Evolutionary conservation across 2,888 invertebrate species (phyloP).

Genomic region (Pycnomerus fuliginosus): DNA sequence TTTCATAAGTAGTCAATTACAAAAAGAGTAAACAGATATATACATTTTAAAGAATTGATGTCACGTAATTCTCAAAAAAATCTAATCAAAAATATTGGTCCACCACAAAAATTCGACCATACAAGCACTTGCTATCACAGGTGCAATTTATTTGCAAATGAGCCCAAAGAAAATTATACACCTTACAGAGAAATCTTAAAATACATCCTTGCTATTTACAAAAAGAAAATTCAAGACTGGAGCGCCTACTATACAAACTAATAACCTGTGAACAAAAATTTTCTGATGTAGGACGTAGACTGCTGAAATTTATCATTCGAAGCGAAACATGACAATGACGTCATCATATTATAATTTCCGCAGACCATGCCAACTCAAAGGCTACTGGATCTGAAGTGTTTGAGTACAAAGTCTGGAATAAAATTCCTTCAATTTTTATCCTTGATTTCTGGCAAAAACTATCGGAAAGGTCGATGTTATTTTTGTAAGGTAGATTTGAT

Average conservation of each 20-base stretch:
- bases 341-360: too few relatives aligned
- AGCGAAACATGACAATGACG: too few relatives aligned
- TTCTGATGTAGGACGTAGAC: conserved; percentile 1
- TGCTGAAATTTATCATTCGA: too few relatives aligned
- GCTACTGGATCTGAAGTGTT: too few relatives aligned
- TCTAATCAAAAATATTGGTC: conserved; percentile 46
- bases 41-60: neutral
- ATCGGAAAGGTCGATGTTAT: too few relatives aligned
- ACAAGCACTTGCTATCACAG: conserved; percentile 40
- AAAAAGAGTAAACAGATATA: conserved; percentile 15
- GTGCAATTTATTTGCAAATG: conserved; percentile 23
- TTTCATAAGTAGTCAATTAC: too few relatives aligned
- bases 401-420: too few relatives aligned
- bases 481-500: too few relatives aligned
- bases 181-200: conserved; percentile 6
- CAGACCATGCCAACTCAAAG: too few relatives aligned
- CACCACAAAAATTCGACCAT: conserved; percentile 45
- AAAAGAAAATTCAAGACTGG: conserved; percentile 14
- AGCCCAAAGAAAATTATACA: conserved; percentile 17
- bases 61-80: conserved; percentile 7
- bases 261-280: conserved; percentile 10
- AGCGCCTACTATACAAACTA: conserved; percentile 7
- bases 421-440: too few relatives aligned
- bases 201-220: conserved; percentile 16
- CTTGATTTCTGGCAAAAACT: too few relatives aligned